Percentiles rank a stretch among this genome's conserved stretches.
phyloP scores from a whole-genome alignment of 2,888 invertebrate genomes.

The Sarcophaga caerulescens region DNA sequence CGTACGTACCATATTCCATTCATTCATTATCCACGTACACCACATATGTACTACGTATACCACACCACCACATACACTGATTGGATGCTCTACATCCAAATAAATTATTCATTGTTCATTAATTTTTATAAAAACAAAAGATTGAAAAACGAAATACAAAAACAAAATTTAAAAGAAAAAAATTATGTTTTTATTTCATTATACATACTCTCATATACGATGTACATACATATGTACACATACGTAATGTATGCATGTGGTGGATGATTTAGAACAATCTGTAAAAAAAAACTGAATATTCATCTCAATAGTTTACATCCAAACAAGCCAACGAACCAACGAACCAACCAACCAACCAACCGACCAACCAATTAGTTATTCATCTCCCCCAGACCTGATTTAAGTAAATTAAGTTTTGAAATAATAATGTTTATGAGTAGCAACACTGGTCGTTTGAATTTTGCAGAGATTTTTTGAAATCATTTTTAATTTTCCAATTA shows the following conservation, averaged over 20 bases:
- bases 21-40: background rate
- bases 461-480: background rate
- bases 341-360: background rate
- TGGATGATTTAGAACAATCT: background rate
- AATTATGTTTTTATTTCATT: background rate
- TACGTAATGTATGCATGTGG: background rate
- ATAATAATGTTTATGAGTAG: slow-evolving; percentile 20
- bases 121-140: slow-evolving; percentile 29
- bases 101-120: slow-evolving; percentile 40
- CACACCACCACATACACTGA: background rate
- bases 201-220: too few species aligned
- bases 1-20: background rate
- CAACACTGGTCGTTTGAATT: background rate
- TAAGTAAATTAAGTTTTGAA: background rate
- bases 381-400: slow-evolving; percentile 29
- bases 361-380: background rate
- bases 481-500: slow-evolving; percentile 5
- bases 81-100: slow-evolving; percentile 32
- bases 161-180: background rate
- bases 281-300: slow-evolving; percentile 28
- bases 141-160: background rate
- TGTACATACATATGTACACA: too few species aligned
- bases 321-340: background rate
- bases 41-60: too few species aligned
- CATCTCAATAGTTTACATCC: slow-evolving; percentile 41